These are phyloP conservation scores for Tinea trinotella DNA, from an alignment of 2,888 invertebrate genomes.

Conservation along the genomic window DNA sequence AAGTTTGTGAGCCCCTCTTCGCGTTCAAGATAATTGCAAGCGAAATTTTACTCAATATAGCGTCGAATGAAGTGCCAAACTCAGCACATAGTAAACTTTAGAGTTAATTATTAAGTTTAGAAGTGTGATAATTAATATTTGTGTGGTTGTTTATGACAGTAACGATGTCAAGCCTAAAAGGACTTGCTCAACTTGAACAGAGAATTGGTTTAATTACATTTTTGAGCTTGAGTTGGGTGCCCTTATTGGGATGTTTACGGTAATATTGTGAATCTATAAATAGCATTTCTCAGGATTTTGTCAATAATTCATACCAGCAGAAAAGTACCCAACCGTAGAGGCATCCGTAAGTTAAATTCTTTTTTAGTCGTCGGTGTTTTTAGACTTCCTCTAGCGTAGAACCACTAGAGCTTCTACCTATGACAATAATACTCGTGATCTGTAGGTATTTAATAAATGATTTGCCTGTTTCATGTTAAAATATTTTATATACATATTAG, in stretches of 20 bases:
- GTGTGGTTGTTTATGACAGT: constrained; percentile 22
- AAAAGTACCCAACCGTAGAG: too few relatives aligned
- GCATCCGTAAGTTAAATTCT: too few relatives aligned
- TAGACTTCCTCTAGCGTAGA: too few relatives aligned
- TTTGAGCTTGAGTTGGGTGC: not conserved
- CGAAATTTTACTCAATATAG: constrained; percentile 44
- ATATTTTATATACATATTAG: too few relatives aligned
- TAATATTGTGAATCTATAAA: too few relatives aligned
- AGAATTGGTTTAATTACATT: not conserved
- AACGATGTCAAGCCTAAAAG: not conserved
- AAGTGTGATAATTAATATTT: constrained; percentile 52
- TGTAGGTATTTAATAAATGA: too few relatives aligned
- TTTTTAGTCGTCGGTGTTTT: too few relatives aligned
- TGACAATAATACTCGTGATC: too few relatives aligned
- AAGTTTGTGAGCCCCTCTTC: constrained; percentile 30
- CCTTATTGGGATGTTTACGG: not conserved
- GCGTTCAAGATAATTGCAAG: constrained; percentile 40
- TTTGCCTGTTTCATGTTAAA: too few relatives aligned
- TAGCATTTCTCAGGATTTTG: too few relatives aligned
- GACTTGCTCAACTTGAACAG: not conserved
- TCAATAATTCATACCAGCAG: too few relatives aligned
- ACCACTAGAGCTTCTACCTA: too few relatives aligned
- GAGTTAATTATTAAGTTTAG: constrained; percentile 59
- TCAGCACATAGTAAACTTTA: constrained; percentile 47
- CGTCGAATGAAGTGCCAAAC: constrained; percentile 48